Conservation (phyloP, 2,113 vertebrate genomes). For the Cryptotis parvus region DNA sequence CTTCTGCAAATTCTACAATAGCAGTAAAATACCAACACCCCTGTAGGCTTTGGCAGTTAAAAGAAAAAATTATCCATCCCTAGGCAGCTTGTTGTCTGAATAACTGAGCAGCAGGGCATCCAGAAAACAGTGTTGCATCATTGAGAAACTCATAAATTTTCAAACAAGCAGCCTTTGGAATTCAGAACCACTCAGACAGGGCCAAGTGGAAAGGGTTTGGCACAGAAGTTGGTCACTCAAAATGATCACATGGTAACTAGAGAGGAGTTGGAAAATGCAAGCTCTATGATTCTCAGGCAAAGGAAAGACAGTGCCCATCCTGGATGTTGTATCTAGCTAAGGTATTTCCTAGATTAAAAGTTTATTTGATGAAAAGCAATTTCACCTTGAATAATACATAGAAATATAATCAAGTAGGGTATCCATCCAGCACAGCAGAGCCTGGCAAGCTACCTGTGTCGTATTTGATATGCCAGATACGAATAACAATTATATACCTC, state of each 20-base stretch:
- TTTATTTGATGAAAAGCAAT: background rate
- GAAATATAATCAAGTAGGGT: conserved; percentile 19
- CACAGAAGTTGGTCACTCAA: conserved; percentile 31
- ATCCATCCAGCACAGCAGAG: no score
- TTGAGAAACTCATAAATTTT: conserved; percentile 81
- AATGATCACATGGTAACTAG: background rate
- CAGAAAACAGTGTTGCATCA: conserved; percentile 73
- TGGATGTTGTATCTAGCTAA: background rate
- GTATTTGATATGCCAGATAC: no score
- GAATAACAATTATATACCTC: no score
- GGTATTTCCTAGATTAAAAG: conserved; percentile 25
- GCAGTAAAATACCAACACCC: conserved; percentile 69
- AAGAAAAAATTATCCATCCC: conserved; percentile 74
- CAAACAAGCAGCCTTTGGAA: conserved; percentile 77
- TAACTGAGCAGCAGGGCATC: conserved; percentile 72
- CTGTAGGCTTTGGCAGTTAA: conserved; percentile 70
- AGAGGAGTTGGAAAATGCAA: conserved; percentile 39
- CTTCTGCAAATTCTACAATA: conserved; percentile 81
- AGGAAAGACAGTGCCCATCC: background rate
- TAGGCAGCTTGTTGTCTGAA: conserved; percentile 77
- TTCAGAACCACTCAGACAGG: conserved; percentile 63
- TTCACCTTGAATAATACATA: background rate
- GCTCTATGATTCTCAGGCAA: background rate
- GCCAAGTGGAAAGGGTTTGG: conserved; percentile 47
- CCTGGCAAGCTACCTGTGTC: no score